phyloP scores from a whole-genome alignment of 2,888 invertebrate genomes.

The Hyppa rectilinea region DNA sequence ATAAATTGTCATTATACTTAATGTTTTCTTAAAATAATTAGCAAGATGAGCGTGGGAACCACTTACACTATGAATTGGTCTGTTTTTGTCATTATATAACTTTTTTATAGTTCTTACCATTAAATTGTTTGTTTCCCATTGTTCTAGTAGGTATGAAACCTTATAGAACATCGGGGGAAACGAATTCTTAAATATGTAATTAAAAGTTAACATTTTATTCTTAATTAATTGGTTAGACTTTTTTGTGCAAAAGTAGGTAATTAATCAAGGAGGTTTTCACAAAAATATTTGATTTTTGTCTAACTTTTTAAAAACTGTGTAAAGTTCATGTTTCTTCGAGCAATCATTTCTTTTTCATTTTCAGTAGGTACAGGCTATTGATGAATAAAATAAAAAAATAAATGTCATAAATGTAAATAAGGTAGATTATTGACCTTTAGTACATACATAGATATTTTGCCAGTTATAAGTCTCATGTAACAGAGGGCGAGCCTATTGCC shows the following conservation, averaged over 20 bases:
- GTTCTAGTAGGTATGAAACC: constrained; percentile 14
- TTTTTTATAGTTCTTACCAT: background rate
- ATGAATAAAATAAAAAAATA: too few relatives aligned
- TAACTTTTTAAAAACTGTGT: too few relatives aligned
- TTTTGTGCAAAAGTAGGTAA: too few relatives aligned
- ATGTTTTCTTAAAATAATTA: constrained; percentile 20
- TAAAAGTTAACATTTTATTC: background rate
- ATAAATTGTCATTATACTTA: background rate
- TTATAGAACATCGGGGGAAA: background rate
- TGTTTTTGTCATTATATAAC: constrained; percentile 23
- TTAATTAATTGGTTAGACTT: background rate
- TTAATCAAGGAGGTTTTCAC: background rate
- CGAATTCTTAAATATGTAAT: constrained; percentile 2
- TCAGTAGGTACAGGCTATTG: too few relatives aligned
- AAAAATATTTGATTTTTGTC: background rate
- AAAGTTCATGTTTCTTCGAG: background rate
- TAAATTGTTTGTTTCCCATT: background rate
- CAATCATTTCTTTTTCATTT: background rate
- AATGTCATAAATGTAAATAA: too few relatives aligned
- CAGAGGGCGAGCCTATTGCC: too few relatives aligned
- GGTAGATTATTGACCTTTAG: too few relatives aligned
- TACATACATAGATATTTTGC: too few relatives aligned
- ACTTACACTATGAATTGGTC: background rate
- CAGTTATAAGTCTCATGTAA: too few relatives aligned
- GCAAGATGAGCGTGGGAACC: constrained; percentile 28